Evolutionary conservation across 2,888 invertebrate genomes (phyloP), one percentile per base, ranked within the genome.

Genomic region (Conops quadrifasciatus): DNA sequence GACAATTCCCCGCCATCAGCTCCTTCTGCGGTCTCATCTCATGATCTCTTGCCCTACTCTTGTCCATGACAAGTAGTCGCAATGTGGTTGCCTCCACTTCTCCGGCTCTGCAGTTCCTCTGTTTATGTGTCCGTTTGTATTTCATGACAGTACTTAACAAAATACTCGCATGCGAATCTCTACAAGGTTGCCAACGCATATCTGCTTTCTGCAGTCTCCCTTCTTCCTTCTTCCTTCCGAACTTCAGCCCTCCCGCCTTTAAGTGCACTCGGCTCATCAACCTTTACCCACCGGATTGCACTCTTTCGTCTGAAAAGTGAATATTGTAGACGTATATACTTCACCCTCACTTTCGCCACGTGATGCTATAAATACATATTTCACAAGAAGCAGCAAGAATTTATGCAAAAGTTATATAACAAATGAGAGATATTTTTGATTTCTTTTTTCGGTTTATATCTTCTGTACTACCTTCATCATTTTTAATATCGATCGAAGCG

Each of bases 301-400:
- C 53, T 56, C 53, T 5, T 24, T 24, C 53, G 11, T 56, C 13
- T 56, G 2, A 4, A 56, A 28, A 26, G 58, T 15, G 36, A 36
- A 26, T 58, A 58, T 28, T 58, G 21, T 58, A 28, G 58, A 15
- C 21, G 58, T 26, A 16, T 26, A 24, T 28, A 26, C 4, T 58
- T 28, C 11, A 28, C 28, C 24, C 24, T 24, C 26, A 15, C 13
- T 58, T 1, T 58, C 26, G 4, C 24, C 2, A 26, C 24, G 36
- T 36, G 36, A 36, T 36, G 28, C 26, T 58, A 15, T 9, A 58
- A 58, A 58, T 58, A n/a, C 24, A 26, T 58, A 58, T 28, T 58
- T 24, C 15, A 53, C 53, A 21, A 19, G 53, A 53, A n/a, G 21
- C 53, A 5, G 21, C 53, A 9, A 13, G 26, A 56, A 28, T 58